Conservation (phyloP, 1,140 invertebrate species). For the Chironomus tepperi region DNA sequence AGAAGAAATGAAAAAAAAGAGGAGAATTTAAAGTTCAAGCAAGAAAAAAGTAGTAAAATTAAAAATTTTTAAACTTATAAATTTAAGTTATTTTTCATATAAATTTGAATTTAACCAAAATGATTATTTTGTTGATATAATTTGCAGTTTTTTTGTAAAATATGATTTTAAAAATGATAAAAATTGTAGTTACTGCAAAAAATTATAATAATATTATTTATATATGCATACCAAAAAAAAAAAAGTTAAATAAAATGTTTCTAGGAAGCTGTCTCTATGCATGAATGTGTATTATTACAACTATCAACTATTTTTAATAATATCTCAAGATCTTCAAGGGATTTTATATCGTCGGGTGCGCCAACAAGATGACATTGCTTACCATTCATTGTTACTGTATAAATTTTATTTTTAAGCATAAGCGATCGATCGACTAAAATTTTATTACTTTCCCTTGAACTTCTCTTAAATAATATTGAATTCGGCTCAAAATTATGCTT, state of each 20-base stretch:
- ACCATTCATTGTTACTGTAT: conserved; percentile 37
- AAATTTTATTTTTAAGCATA: conserved; percentile 39
- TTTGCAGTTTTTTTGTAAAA: too few relatives aligned
- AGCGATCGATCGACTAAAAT: conserved; percentile 38
- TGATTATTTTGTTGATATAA: too few relatives aligned
- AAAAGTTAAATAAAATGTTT: not conserved
- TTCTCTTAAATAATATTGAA: conserved; percentile 36
- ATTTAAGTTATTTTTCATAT: too few relatives aligned
- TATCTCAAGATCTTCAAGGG: conserved; percentile 35
- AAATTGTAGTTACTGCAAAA: too few relatives aligned
- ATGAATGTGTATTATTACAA: conserved; percentile 30
- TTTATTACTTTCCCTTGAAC: conserved; percentile 29
- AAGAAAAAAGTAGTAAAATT: too few relatives aligned
- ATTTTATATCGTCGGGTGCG: conserved; percentile 31
- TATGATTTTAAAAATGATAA: too few relatives aligned
- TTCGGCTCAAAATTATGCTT: conserved; percentile 38
- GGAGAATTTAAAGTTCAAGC: too few relatives aligned
- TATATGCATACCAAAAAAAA: too few relatives aligned
- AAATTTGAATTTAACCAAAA: too few relatives aligned
- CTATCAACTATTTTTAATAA: conserved; percentile 36
- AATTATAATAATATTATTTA: too few relatives aligned
- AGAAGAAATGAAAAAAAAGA: too few relatives aligned
- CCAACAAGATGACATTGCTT: conserved; percentile 38
- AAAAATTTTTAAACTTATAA: too few relatives aligned
- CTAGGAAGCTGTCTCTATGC: conserved; percentile 32